Base-by-base conservation (phyloP, 64 coral and sea anemone species). In the Montipora sp. region DNA sequence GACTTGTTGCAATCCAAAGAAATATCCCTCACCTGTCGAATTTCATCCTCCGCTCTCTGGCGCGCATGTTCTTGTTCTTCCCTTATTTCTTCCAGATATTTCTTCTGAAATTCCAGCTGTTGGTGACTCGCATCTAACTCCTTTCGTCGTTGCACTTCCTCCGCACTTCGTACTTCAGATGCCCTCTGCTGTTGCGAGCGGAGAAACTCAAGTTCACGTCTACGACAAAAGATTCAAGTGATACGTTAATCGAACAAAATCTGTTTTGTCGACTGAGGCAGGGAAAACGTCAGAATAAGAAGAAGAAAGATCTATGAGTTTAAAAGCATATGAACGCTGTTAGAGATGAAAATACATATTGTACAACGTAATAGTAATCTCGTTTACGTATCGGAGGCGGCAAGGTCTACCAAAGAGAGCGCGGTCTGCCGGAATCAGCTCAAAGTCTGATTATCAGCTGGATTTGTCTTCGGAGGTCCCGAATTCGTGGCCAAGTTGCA, bases 151-250 rank as follows among this genome's bases (percentile, higher is more conserved):
- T 94, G 92, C 36, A 94, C 92, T 12, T 99, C 94, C 43, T 99
- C 97, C 3, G 88, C 91, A 4, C 83, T 53, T 63, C 89, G 68
- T 46, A 89, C 74, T 51, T 92, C 89, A 18, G 88, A 87, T 10
- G 94, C 97, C 59, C 96, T 95, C 73, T 93, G 94, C 46, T 99
- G 97, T 51, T 99, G 97, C 53, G 90, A 95, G 53, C 96, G 92
- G 3, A 99, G 89, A 58, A 73, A 81, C 79, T 99, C 97, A 3
- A 99, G 91, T 78, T 99, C 97, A 60, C 88, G 90, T 47, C 97
- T 99, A 59, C 47, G 91, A 81, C 87, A 16, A 49, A 36, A 50
- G 13, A 90, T 15, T 23, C 11, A 14, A 48, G 2, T 49, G 16
- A 8, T 36, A 69, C 18, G 44, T 18, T 22, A 65, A 79, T 44